Evolutionary conservation across 2,113 vertebrate species (phyloP), one percentile per base, ranked within the genome.

Genomic region (Microtus oregoni): DNA sequence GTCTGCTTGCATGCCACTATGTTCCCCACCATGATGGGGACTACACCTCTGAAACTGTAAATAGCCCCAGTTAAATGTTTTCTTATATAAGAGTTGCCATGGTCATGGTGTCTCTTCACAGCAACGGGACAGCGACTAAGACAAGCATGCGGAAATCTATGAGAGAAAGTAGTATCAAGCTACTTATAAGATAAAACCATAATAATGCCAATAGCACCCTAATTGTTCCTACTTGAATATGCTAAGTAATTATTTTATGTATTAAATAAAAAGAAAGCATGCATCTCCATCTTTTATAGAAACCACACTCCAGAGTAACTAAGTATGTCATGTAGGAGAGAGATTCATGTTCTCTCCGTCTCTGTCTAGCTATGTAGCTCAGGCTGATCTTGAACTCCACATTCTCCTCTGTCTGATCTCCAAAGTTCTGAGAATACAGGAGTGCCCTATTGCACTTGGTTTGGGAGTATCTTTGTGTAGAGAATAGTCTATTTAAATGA

Each of bases 401-500:
- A 82, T 14, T 2, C 79, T 83, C 19, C 11, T n/a, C 32, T 38
- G 41, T 9, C 41, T 44, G 7, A 19, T 28, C n/a, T 83, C n/a
- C 55, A 24, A 41, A 26, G 11, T 83, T 61, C 81, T 83, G 32
- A 83, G 81, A 41, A 13, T 63, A 63, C 52, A n/a, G 35, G 52
- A 24, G 50, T 82, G 9, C 11, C 11, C 77, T 55, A 24, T 3
- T 58, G 19, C n/a, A 28, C 13, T 24, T 83, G 81, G 22, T n/a
- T 63, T 47, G 44, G 58, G 75, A 72, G 26, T 87, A 72, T 92
- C 61, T 41, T 55, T 86, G 90, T 83, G 73, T 63, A 87, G 68
- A 92, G 92, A 90, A 52, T 55, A 82, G 70, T 77, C 22, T 55
- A 50, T 44, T 52, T 83, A 92, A 92, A 65, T 87, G 63, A 90